Evolutionary conservation across 2,113 vertebrate genomes (phyloP), one percentile per base, ranked within the genome.

Genomic region (Leptobrachium leishanense): DNA sequence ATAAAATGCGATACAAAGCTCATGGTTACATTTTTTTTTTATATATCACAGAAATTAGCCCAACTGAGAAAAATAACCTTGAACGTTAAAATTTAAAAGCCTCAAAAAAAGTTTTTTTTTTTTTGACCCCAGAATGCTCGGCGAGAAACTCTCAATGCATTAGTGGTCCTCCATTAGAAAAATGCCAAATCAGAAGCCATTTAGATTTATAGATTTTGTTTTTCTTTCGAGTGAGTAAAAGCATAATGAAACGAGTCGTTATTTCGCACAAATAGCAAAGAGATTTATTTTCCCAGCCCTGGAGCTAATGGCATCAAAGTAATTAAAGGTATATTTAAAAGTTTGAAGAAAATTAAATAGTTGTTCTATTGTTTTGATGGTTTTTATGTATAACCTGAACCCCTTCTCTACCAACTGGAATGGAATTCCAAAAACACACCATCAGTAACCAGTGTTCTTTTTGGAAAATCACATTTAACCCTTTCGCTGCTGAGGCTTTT

Each of bases 321-420:
- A 68, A 57, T 39, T 66, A 79, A 73, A 57, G 50, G 42, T n/a
- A 66, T 53, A 65, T 77, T 53, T 67, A 66, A 67, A 67, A 55
- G 31, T 8, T 15, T 1, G 4, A 40, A 3, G 44, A 15, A 42
- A 73, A 42, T 41, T 63, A 44, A 65, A 13, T 50, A 31, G 20
- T 31, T 31, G 20, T 31, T 31, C 20, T 31, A 31, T 31, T 31
- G 20, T 31, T 31, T 31, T 31, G 20, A 31, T 31, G 20, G 0
- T 31, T 31, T 31, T 31, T 31, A 31, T 31, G 20, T 31, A 31
- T 31, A 31, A 31, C 20, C 20, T 31, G 0, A 31, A 31, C 20
- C 20, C 20, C 20, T 31, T 31, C 20, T 31, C 20, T 31, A 31
- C 20, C 20, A 31, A 31, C 20, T 31, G 20, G 20, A 31, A 31